Percentiles rank a stretch among this genome's conserved stretches.
Conservation (phyloP, 1,140 invertebrate genomes). For the Acyrthosiphon pisum region DNA sequence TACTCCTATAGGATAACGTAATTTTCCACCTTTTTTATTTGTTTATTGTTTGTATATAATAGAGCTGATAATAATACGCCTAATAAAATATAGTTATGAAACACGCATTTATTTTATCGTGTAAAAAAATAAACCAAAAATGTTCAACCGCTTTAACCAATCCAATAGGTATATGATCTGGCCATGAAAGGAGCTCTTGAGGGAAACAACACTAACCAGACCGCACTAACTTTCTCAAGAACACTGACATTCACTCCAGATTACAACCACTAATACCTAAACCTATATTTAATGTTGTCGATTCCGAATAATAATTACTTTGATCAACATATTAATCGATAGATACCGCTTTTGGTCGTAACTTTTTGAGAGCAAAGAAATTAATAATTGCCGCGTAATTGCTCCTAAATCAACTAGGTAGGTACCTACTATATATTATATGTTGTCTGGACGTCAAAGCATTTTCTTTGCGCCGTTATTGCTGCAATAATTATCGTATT, state of each 20-base stretch:
- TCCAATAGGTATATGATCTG: not conserved
- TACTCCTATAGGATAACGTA: too few relatives aligned
- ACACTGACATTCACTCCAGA: conserved; percentile 17
- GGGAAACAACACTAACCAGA: conserved; percentile 2
- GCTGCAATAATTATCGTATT: not conserved
- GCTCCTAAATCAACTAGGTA: not conserved
- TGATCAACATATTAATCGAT: not conserved
- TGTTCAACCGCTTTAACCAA: not conserved
- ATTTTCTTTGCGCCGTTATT: not conserved
- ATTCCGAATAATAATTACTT: not conserved
- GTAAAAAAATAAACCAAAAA: not conserved
- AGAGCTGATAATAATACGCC: too few relatives aligned
- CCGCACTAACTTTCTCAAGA: not conserved
- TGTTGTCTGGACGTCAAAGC: not conserved
- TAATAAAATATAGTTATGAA: not conserved
- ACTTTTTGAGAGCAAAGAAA: not conserved
- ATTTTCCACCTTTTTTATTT: too few relatives aligned
- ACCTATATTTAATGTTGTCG: not conserved
- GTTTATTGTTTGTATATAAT: too few relatives aligned
- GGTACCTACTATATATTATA: not conserved
- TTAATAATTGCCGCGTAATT: not conserved
- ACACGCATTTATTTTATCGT: not conserved
- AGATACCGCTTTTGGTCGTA: not conserved
- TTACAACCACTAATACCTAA: not conserved
- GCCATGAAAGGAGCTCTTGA: not conserved